Evolutionary conservation across 30 jellyfish, hydroid and myxozoan species (phyloP), one percentile per base, ranked within the genome.

Genomic region (Chrysaora quinquecirrha): DNA sequence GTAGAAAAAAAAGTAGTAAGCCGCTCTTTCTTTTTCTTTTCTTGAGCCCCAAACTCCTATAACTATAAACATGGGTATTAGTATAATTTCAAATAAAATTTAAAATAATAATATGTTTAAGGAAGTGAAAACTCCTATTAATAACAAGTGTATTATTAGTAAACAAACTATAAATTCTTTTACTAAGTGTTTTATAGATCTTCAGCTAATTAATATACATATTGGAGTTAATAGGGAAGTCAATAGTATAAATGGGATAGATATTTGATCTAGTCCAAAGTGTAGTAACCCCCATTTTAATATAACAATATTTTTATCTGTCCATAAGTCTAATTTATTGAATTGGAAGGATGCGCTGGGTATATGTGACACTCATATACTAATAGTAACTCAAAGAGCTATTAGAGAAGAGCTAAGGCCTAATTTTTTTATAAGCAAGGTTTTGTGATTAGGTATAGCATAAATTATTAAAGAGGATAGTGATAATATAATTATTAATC

Each of bases 11-110:
- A 89, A 82, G 54, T 89, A 71, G 54, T 68, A 81, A 0, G 97
- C 90, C 7, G 97, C 95, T 47, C 75, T 81, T 21, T 66, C 78
- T 35, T 75, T 82, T 64, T 89, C 91, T 81, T 49, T 87, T 63
- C 97, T 62, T 0, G 93, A 80, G 16, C 97, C 94, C 30, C 94
- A 83, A n/a, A 83, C 34, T 1, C 94, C 97, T 46, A 73, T 80
- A 16, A 89, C 60, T 32, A 88, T 2, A 35, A 80, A 89, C 87
- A 89, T 74, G 22, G 95, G 97, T 0, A 89, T 89, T 49, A 89
- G 56, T 11, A 76, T 75, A 0, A 85, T 91, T 54, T 89, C 97
- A 52, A 82, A 89, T n/a, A 85, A n/a, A 18, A 89, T 73, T 24
- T 89, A 89, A 82, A 89, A 89, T 2, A 33, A 1, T 0, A 82